Percentiles rank a stretch among this genome's conserved stretches.
phyloP scores from a whole-genome alignment of 2,113 vertebrate genomes.

The Nycticryphes semicollaris region DNA sequence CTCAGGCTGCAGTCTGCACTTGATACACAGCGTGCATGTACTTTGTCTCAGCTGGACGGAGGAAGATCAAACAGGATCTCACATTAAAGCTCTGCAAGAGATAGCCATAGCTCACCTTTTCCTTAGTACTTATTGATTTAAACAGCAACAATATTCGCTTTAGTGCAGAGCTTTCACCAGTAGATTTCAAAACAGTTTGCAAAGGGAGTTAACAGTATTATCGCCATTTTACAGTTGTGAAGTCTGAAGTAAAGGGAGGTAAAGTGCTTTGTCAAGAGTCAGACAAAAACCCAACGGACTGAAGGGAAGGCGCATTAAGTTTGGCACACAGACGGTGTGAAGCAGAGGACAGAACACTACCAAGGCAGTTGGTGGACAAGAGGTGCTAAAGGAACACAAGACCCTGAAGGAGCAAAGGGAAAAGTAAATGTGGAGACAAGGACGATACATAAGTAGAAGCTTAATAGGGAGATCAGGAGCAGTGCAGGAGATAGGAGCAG shows the following conservation, averaged over 20 bases:
- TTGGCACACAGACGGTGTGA: neutral
- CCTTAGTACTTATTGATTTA: neutral
- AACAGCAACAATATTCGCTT: neutral
- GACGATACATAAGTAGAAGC: neutral
- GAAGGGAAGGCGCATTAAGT: neutral
- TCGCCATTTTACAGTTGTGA: neutral
- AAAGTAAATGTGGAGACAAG: neutral
- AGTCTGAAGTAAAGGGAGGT: neutral
- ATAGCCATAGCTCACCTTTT: neutral
- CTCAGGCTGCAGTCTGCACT: neutral
- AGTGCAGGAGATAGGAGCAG: neutral
- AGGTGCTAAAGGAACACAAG: neutral
- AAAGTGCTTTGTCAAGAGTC: neutral
- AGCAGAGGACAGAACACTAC: neutral
- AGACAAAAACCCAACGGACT: neutral
- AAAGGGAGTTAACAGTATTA: neutral
- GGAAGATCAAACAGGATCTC: constrained; percentile 23
- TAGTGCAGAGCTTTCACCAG: neutral
- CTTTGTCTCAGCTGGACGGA: constrained; percentile 6
- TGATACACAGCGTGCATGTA: neutral
- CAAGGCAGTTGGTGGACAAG: neutral
- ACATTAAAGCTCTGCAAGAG: neutral
- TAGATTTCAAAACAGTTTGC: neutral
- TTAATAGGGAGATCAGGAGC: neutral
- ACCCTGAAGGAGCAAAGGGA: neutral